Evolutionary conservation across 2,888 invertebrate species (phyloP).

Genomic region (Amphiduros pacificus): DNA sequence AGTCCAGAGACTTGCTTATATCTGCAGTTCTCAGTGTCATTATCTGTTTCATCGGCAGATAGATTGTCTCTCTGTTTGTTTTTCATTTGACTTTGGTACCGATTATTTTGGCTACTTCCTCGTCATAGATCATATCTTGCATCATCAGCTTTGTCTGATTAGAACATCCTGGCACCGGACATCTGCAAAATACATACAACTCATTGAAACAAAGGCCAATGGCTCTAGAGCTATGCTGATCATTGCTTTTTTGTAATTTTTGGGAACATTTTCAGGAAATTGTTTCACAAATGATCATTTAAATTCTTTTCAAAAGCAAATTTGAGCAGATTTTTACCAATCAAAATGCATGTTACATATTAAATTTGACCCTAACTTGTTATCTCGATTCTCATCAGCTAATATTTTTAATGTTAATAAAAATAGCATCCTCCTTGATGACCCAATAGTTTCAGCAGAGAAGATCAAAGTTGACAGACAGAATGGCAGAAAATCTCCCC

Average conservation of each 20-base stretch:
- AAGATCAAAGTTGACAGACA: too few relatives aligned
- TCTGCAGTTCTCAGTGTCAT: too few relatives aligned
- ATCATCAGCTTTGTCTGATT: constrained; percentile 16
- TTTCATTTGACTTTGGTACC: neutral
- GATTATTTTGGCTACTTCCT: neutral
- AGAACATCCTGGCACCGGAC: constrained; percentile 29
- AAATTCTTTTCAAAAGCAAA: too few relatives aligned
- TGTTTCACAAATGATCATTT: neutral
- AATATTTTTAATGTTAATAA: neutral
- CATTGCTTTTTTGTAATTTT: neutral
- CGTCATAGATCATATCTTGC: constrained; percentile 20
- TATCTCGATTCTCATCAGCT: neutral
- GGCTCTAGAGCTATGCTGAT: neutral
- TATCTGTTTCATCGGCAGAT: too few relatives aligned
- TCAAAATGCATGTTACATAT: too few relatives aligned
- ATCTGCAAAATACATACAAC: constrained; percentile 10
- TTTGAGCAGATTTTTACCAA: too few relatives aligned
- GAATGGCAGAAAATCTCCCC: too few relatives aligned
- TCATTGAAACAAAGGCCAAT: neutral
- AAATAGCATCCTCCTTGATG: too few relatives aligned
- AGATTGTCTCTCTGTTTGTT: too few relatives aligned
- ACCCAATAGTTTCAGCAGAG: too few relatives aligned
- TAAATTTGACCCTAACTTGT: neutral
- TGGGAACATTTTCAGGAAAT: neutral
- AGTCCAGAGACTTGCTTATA: too few relatives aligned